Base-by-base conservation (phyloP, 2,797 vertebrate genomes). In the Rhadinocentrus ornatus region DNA sequence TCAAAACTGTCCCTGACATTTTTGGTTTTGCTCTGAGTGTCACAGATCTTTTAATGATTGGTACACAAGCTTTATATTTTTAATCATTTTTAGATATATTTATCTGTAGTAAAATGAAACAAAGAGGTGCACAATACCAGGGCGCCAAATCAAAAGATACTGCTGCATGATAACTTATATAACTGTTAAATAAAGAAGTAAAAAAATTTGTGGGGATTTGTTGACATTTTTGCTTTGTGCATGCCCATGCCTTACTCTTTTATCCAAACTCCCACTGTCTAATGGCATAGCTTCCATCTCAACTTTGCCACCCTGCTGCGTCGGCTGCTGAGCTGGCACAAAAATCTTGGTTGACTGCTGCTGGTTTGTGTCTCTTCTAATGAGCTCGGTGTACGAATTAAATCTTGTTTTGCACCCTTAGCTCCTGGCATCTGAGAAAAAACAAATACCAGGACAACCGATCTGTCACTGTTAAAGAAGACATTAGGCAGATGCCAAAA, bases 241-340 rank as follows among this genome's bases (percentile, higher is more conserved):
- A 18, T 31, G 26, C 16, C 39, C 59, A 52, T 15, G 69, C n/a
- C 35, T 34, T 32, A 7, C 7, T 76, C 20, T 48, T 76, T 77
- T 54, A 75, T 82, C 76, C 73, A 62, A 64, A 29, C 59, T 35
- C 78, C 75, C 20, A 32, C 68, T 4, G 37, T 53, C 64, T 75
- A 39, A 65, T 78, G 70, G 80, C 83, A 62, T 61, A 3, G 54
- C 67, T 82, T 85, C 78, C 57, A 53, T 78, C 74, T 75, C 73
- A 67, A 55, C 77, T 79, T 73, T 13, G 65, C 64, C n/a, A 3
- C 66, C 82, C 79, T 59, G 18, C 80, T 75, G 82, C 10, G 69
- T 50, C 71, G 16, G 13, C 80, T 60, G 76, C 88, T 75, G 87
- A 86, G 84, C 68, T 89, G 89, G 87, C 89, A 80, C 56, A 13